These are phyloP conservation scores for Dynastes hyllus DNA, from an alignment of 2,888 invertebrate species.

Conservation along the genomic window DNA sequence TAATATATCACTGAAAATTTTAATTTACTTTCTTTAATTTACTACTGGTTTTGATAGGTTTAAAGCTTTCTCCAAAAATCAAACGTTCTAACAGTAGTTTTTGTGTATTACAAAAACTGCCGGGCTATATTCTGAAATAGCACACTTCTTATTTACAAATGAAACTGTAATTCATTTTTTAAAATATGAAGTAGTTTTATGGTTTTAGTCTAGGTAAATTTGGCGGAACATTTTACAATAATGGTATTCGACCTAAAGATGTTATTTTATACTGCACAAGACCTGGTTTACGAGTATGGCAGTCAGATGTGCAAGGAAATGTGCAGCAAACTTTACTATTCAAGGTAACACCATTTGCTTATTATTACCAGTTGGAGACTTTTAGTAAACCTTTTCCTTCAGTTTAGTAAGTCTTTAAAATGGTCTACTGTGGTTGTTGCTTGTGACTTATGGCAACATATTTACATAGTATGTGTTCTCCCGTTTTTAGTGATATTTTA, in stretches of 20 bases:
- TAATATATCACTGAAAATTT: no score
- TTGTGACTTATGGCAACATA: no score
- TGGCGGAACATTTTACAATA: conserved; percentile 77
- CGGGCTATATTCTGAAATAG: no score
- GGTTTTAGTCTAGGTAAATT: conserved; percentile 75
- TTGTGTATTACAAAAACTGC: neutral
- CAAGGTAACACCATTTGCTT: conserved; percentile 74
- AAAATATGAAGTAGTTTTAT: neutral
- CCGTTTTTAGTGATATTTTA: no score
- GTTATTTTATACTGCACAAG: conserved; percentile 83
- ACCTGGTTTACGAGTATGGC: conserved; percentile 90
- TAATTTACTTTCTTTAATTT: no score
- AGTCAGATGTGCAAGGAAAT: conserved; percentile 82
- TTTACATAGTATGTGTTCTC: no score
- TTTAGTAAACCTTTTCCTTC: neutral
- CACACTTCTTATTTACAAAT: no score
- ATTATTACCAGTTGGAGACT: neutral
- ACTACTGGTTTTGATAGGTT: no score
- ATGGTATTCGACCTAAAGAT: conserved; percentile 72
- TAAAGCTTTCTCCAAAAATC: no score
- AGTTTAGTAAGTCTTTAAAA: no score
- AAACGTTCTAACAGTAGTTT: neutral
- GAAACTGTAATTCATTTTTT: no score
- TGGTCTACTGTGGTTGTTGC: no score
- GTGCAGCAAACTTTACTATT: conserved; percentile 91